Evolutionary conservation across 2,113 vertebrate species (phyloP), one percentile per base, ranked within the genome.

Genomic region (Pachypanchax playfairii): DNA sequence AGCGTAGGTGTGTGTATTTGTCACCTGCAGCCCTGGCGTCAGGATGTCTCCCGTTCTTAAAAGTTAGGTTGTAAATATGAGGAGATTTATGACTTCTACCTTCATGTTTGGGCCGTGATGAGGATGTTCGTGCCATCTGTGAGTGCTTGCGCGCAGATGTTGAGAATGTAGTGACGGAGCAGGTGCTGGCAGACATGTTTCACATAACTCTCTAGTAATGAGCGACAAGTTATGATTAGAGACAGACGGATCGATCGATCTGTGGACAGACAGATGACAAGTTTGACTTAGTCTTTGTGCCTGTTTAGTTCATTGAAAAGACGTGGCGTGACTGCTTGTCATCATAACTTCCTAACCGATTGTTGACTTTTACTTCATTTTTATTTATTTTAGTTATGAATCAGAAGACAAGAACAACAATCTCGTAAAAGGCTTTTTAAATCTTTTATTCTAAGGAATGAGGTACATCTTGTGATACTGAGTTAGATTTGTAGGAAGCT

Each of bases 41-140:
- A 83, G 61, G 15, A 66, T 87, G 91, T 92, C 90, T 91, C 86
- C 46, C 18, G 85, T 50, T 83, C 80, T 55, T 59, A 77, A 85
- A 88, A 84, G 81, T 88, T 72, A 75, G 69, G 79, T 52, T 84
- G 79, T 80, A 80, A 79, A 77, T 70, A 75, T 58, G 36, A 54
- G 82, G 39, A 88, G 85, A 91, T 91, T 91, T 85, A 86, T 63
- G 81, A 80, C 77, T 65, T 56, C 18, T 66, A 53, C 21, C 55
- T 80, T 79, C 74, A 72, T 76, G 70, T 73, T 81, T 79, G 85
- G 84, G 85, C 87, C 83, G 56, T 66, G 54, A n/a, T n/a, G n/a
- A n/a, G 52, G 68, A 69, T 69, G 56, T 80, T 83, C 63, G 54
- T 70, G 50, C 62, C 55, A 59, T 38, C 31, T 57, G 58, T 43